phyloP scores from a whole-genome alignment of 2,797 vertebrate genomes.

The Anguilla obscura region DNA sequence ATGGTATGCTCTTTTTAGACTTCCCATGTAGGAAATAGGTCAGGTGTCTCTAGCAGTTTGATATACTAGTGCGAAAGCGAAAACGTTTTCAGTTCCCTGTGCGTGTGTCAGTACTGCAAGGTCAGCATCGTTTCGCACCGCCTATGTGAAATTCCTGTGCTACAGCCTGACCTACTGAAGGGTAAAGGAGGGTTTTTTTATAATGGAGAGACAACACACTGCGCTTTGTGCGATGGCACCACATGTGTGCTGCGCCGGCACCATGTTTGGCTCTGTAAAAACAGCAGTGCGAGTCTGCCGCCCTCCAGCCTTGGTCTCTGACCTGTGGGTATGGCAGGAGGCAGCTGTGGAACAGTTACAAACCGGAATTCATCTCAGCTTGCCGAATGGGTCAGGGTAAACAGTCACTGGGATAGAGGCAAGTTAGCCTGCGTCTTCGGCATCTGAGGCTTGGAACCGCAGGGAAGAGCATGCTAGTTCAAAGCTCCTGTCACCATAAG shows the following conservation, averaged over 20 bases:
- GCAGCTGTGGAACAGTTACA: constrained; percentile 55
- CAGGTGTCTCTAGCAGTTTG: constrained; percentile 64
- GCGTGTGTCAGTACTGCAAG: background rate
- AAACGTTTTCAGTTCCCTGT: background rate
- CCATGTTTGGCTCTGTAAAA: constrained; percentile 39
- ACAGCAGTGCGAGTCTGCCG: constrained; percentile 36
- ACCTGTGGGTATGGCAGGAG: constrained; percentile 47
- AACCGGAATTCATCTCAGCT: constrained; percentile 64
- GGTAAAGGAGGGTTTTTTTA: background rate
- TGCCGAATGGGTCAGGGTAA: constrained; percentile 61
- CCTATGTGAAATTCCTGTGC: constrained; percentile 62
- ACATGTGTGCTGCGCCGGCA: constrained; percentile 40
- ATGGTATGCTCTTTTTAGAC: constrained; percentile 58
- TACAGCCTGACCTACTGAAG: background rate
- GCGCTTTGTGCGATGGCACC: background rate
- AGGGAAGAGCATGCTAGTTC: background rate
- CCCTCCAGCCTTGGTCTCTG: constrained; percentile 33
- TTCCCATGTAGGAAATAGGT: constrained; percentile 59
- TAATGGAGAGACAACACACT: background rate
- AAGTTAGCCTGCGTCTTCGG: background rate
- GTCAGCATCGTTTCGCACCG: constrained; percentile 57
- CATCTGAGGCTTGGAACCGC: background rate
- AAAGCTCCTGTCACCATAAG: background rate
- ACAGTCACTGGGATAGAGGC: constrained; percentile 51
- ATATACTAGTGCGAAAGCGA: constrained; percentile 64